Evolutionary conservation across 1,140 invertebrate genomes (phyloP).

Genomic region (Megathymus violae): DNA sequence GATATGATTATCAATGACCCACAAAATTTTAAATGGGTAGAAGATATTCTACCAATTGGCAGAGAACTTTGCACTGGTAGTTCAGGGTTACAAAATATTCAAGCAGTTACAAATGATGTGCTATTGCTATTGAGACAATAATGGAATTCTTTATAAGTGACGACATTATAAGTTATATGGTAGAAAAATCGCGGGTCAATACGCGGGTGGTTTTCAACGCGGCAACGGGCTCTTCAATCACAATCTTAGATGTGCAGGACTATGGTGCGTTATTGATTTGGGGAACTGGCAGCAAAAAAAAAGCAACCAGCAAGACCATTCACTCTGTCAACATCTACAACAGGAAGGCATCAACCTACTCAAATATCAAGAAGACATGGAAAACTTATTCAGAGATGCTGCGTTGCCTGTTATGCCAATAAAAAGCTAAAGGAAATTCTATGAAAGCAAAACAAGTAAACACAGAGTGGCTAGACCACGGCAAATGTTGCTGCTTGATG

Average conservation of each 20-base stretch:
- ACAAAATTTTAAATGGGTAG: too few relatives aligned
- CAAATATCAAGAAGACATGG: not conserved
- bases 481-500: constrained; percentile 4
- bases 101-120: not conserved
- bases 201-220: too few relatives aligned
- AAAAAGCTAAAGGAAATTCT: not conserved
- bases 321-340: not conserved
- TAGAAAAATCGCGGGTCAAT: not conserved
- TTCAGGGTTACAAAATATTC: constrained; percentile 4
- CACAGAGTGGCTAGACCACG: too few relatives aligned
- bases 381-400: not conserved
- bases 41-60: constrained; percentile 6
- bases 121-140: not conserved
- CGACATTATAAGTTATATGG: constrained; percentile 7
- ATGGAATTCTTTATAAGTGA: constrained; percentile 5
- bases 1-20: too few relatives aligned
- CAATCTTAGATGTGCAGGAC: too few relatives aligned
- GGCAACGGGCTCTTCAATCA: too few relatives aligned
- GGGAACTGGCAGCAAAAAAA: not conserved
- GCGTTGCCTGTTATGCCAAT: not conserved
- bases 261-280: too few relatives aligned
- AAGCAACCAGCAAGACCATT: not conserved
- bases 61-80: constrained; percentile 1
- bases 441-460: constrained; percentile 10
- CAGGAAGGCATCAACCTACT: not conserved